Percentiles rank a stretch among this genome's conserved stretches.
Evolutionary conservation across 2,797 vertebrate genomes (phyloP).

Genomic region (Platyrinchus mystaceus): DNA sequence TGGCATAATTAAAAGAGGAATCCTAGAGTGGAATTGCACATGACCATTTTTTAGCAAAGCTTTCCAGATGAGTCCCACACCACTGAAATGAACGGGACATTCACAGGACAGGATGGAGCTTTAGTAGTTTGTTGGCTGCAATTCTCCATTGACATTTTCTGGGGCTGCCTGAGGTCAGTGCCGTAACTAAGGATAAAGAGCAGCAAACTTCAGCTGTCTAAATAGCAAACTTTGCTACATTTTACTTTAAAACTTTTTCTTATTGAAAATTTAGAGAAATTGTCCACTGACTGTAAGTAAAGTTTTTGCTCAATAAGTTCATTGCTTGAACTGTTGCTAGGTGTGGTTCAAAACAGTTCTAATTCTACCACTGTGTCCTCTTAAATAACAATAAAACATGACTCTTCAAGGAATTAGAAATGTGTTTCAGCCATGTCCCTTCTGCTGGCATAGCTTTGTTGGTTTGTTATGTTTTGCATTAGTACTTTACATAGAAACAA

Average conservation of each 20-base stretch:
- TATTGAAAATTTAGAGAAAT: constrained; percentile 17
- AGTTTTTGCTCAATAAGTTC: constrained; percentile 13
- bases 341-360: constrained; percentile 70
- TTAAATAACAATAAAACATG: constrained; percentile 69
- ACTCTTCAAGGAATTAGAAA: constrained; percentile 61
- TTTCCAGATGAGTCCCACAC: neutral
- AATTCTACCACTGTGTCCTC: constrained; percentile 39
- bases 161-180: constrained; percentile 22
- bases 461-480: constrained; percentile 43
- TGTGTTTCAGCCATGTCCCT: constrained; percentile 54
- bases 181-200: neutral
- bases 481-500: constrained; percentile 35
- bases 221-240: neutral
- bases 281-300: neutral
- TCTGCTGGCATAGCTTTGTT: constrained; percentile 4
- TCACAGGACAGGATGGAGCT: constrained; percentile 39
- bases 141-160: neutral
- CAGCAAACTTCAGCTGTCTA: neutral
- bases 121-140: constrained; percentile 35
- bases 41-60: constrained; percentile 5
- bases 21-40: neutral
- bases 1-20: neutral
- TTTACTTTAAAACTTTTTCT: neutral
- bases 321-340: constrained; percentile 66
- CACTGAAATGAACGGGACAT: constrained; percentile 36